phyloP scores from a whole-genome alignment of 2,888 invertebrate genomes.

The Tineola bisselliella region DNA sequence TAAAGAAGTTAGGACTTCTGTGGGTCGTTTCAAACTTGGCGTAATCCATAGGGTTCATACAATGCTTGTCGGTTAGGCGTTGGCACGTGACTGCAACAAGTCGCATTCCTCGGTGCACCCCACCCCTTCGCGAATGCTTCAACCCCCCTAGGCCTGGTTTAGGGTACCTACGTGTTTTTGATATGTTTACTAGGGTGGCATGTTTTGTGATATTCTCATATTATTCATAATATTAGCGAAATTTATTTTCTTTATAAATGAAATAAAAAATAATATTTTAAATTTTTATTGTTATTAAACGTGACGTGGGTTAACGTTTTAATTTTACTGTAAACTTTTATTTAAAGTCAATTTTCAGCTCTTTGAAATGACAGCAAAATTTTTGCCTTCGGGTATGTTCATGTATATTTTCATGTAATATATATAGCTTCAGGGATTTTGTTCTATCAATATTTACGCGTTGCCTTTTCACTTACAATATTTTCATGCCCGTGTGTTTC shows the following conservation, averaged over 20 bases:
- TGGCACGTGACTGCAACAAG: constrained; percentile 50
- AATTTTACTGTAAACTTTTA: neutral
- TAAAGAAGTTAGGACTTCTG: no score
- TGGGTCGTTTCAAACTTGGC: no score
- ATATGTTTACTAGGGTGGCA: neutral
- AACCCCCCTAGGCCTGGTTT: constrained; percentile 24
- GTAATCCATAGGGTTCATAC: neutral
- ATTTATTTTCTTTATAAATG: no score
- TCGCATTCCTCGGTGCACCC: constrained; percentile 18
- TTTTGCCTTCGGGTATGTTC: neutral
- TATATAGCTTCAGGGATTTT: neutral
- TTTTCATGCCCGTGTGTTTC: neutral
- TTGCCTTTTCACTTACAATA: neutral
- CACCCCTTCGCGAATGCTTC: constrained; percentile 15
- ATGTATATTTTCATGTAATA: neutral
- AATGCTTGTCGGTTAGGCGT: neutral
- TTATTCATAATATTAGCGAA: no score
- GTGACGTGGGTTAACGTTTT: neutral
- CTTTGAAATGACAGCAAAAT: neutral
- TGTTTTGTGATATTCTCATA: neutral
- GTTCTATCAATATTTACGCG: neutral
- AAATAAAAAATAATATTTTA: neutral
- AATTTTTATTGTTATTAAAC: neutral
- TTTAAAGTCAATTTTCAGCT: neutral
- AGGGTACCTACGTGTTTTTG: neutral